Base-by-base conservation (phyloP, 2,888 invertebrate genomes). In the Keiferia lycopersicella region DNA sequence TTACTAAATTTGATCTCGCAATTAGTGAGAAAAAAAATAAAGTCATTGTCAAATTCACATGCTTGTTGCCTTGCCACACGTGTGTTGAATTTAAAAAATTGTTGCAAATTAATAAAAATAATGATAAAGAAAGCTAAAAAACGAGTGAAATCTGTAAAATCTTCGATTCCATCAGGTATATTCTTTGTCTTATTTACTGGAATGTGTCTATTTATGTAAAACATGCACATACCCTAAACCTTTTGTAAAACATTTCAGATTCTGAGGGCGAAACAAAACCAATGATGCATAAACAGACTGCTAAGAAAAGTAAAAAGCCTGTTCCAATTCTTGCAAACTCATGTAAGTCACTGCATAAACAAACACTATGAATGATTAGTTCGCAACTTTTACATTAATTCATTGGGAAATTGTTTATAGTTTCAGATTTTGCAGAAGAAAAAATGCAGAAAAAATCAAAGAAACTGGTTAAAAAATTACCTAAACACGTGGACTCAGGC, bases 271-370 rank as follows among this genome's bases (percentile, higher is more conserved):
- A 87, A 59, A 67, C 86, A 11, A 75, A 80, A 64, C 82, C 89
- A 50, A 83, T 85, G 70, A 86, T 91, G 3, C 96, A 96, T 72
- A 95, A 95, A 76, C 89, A 94, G 73, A 94, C 96, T 0, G 83
- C 98, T 26, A 56, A 56, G 16, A 56, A 56, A 34, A 34, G 14
- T 30, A 56, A 56, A 56, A 34, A 34, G 8, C 16, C 16, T 16
- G 7, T 6, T 30, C 56, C 34, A 56, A n/a, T 8, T 30, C n/a
- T 34, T 2, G 30, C n/a, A 6, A 8, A 56, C 16, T 53, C 34
- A 10, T n/a, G 56, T 56, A 26, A 56, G 22, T 51, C n/a, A 51
- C 8, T 1, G 16, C 11, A 51, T 18, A 4, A 45, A 11, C 6
- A 45, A 10, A 45, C 7, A 4, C 45, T 16, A 45, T 4, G 0